A percentile compares a stretch with the other conserved stretches of the same genome.
These are phyloP conservation scores for Athripsodes cinereus DNA, from an alignment of 2,888 invertebrate genomes.

Conservation along the genomic window DNA sequence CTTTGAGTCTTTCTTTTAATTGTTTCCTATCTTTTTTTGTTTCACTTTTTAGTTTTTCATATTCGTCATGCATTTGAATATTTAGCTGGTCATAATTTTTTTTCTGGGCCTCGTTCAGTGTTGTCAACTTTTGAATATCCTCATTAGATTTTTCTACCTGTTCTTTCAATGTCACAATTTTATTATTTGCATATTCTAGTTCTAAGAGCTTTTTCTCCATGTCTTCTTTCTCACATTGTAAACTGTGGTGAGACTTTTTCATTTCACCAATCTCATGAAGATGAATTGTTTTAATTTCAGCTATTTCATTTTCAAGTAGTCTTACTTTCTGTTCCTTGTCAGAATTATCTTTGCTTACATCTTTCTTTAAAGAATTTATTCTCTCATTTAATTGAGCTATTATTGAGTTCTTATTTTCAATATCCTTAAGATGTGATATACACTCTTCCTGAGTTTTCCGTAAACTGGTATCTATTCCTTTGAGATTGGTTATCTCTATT, in stretches of 20 bases:
- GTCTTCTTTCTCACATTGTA: conserved; percentile 33
- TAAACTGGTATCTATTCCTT: conserved; percentile 30
- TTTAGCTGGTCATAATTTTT: conserved; percentile 46
- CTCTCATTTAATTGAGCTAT: conserved; percentile 35
- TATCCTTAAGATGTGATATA: conserved; percentile 17
- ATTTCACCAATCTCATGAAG: conserved; percentile 21
- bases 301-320: conserved; percentile 22
- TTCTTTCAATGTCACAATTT: conserved; percentile 40
- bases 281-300: conserved; percentile 16
- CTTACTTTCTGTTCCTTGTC: conserved; percentile 18
- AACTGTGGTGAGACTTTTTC: conserved; percentile 24
- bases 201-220: conserved; percentile 39
- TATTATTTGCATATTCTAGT: conserved; percentile 39
- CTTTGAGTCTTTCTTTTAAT: conserved; percentile 53
- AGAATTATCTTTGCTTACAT: conserved; percentile 31
- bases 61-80: conserved; percentile 41
- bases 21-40: conserved; percentile 49
- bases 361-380: conserved; percentile 40
- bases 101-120: conserved; percentile 47
- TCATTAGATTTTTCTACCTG: conserved; percentile 42
- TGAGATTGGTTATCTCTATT: conserved; percentile 38
- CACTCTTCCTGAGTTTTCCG: conserved; percentile 24
- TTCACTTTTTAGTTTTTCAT: conserved; percentile 44
- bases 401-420: conserved; percentile 20
- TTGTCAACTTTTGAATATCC: conserved; percentile 43